These are phyloP conservation scores for Hydrocynus forskahlii DNA, from an alignment of 2,797 vertebrate genomes.

Conservation along the genomic window DNA sequence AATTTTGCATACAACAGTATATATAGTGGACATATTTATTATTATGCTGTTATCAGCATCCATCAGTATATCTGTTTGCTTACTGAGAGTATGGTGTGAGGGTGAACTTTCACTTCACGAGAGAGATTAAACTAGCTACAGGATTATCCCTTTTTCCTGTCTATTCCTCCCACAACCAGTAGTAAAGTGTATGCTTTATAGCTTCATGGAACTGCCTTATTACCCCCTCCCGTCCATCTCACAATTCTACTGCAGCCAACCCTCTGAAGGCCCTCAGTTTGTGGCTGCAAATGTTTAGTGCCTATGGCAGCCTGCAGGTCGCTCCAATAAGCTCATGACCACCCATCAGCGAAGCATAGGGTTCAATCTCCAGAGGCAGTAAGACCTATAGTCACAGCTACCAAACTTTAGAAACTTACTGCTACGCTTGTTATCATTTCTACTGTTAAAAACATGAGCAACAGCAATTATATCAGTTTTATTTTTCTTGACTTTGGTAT, in stretches of 20 bases:
- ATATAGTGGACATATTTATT: no score
- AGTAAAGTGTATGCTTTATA: neutral
- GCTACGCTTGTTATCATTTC: no score
- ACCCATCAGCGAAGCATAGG: neutral
- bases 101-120: neutral
- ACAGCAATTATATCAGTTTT: no score
- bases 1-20: no score
- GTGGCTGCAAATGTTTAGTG: slow-evolving; percentile 10
- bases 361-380: no score
- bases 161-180: neutral
- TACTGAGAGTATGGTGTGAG: neutral
- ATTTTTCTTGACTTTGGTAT: no score
- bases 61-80: neutral
- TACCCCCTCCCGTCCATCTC: slow-evolving; percentile 8
- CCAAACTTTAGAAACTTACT: no score
- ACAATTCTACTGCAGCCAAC: neutral
- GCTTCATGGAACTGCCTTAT: slow-evolving; percentile 4
- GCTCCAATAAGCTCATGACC: neutral
- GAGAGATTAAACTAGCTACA: slow-evolving; percentile 21
- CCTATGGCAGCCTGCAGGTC: neutral
- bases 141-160: neutral
- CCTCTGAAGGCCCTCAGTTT: neutral
- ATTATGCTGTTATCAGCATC: no score
- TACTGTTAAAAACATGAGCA: no score
- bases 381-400: no score